Conservation (phyloP, 2,113 vertebrate genomes). For the Cricetomys ansorgei region DNA sequence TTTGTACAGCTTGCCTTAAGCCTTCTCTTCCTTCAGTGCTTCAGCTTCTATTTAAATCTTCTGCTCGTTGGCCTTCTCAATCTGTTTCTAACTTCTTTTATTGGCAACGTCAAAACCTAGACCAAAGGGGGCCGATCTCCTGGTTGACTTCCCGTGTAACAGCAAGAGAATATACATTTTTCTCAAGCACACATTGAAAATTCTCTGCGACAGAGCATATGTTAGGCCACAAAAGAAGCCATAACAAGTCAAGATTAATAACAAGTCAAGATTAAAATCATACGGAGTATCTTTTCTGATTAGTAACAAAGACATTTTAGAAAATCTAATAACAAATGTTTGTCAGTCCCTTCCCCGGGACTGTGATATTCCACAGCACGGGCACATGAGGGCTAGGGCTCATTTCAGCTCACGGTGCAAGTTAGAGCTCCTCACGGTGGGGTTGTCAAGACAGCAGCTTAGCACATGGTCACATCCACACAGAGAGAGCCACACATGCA, state of each 20-base stretch:
- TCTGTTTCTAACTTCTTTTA: not conserved
- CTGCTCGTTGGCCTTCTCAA: not conserved
- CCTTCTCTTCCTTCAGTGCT: not conserved
- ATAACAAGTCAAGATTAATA: not conserved
- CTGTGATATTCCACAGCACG: not conserved
- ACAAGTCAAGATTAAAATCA: conserved; percentile 19
- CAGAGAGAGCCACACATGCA: not conserved
- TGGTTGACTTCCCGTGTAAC: not conserved
- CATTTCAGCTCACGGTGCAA: not conserved
- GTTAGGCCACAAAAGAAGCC: not conserved
- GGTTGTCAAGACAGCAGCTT: not conserved
- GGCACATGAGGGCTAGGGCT: not conserved
- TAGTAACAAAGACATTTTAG: not conserved
- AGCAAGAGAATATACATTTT: not conserved
- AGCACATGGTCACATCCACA: not conserved
- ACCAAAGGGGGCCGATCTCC: not conserved
- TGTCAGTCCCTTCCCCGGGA: no score
- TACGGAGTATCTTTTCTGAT: not conserved
- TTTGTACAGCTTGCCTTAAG: not conserved
- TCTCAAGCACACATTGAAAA: not conserved
- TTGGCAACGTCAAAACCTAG: not conserved
- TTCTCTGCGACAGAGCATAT: not conserved
- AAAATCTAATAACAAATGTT: not conserved
- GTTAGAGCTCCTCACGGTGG: not conserved
- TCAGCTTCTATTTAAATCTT: not conserved